Evolutionary conservation across 1,140 invertebrate genomes (phyloP), one percentile per base, ranked within the genome.

Genomic region (Pseudomyrmex flavicornis): DNA sequence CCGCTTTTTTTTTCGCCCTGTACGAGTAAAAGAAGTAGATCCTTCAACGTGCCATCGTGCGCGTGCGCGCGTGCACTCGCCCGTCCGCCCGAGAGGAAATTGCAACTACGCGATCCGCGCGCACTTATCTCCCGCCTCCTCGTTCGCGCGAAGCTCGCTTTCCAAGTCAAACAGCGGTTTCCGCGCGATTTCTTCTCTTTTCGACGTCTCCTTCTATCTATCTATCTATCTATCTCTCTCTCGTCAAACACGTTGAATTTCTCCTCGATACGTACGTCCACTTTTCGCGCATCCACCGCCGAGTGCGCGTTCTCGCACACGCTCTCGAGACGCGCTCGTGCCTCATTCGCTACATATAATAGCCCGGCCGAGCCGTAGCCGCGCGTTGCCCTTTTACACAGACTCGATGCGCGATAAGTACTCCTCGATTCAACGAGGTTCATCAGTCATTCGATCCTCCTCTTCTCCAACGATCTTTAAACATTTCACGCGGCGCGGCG

Each of bases 341-440:
- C 79, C 70, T 73, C 35, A 35, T 35, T 35, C 17, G 79, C 61
- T 83, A 73, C 63, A 63, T 65, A 68, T 73, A 35, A 76, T 85
- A 69, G 54, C 74, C 66, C 76, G 44, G 26, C 26, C 46, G 46
- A 35, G 46, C 79, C 52, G 35, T 26, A 26, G 26, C 26, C 59
- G 13, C 68, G 15, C 20, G 62, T 68, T 85, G 70, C 66, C 85
- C 70, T 76, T 82, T 75, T 73, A 86, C 79, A 86, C 85, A 73
- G 50, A 73, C 54, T 83, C 72, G 68, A 82, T 58, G 75, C 83
- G 52, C 85, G 83, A 63, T 76, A 83, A 87, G 80, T 87, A 82
- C 63, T 69, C 48, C 66, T 44, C 79, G 85, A 87, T 86, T 86
- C 80, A 86, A 87, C 79, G 85, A 86, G 86, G 61, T 65, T 77